phyloP scores from a whole-genome alignment of 2,888 invertebrate species.

The Ditylenchus weischeri region DNA sequence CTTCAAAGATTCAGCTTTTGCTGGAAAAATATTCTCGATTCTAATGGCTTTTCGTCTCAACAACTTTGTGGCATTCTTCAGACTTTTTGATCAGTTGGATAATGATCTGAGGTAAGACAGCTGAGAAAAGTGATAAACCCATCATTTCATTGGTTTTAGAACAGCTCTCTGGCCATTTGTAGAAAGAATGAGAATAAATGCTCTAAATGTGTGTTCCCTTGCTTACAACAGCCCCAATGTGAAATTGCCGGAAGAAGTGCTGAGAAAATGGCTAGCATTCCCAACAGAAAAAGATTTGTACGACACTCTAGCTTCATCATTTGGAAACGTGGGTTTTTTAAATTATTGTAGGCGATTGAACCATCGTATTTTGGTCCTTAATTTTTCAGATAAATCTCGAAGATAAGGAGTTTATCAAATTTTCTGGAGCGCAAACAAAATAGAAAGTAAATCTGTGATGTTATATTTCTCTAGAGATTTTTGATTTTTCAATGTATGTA shows the following conservation, averaged over 20 bases:
- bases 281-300: neutral
- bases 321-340: neutral
- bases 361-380: neutral
- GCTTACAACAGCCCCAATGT: slow-evolving; percentile 6
- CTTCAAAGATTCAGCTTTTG: neutral
- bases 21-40: neutral
- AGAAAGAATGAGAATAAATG: neutral
- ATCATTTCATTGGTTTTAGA: neutral
- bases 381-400: neutral
- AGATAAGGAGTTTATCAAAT: neutral
- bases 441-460: too few species aligned
- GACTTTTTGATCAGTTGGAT: neutral
- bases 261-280: slow-evolving; percentile 8
- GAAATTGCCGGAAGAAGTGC: slow-evolving; percentile 6
- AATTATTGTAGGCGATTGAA: neutral
- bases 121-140: too few species aligned
- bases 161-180: slow-evolving; percentile 5
- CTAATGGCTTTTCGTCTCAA: slow-evolving; percentile 1
- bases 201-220: neutral
- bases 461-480: too few species aligned
- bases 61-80: slow-evolving; percentile 5
- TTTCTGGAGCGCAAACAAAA: neutral
- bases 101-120: neutral
- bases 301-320: neutral
- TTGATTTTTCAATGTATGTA: too few species aligned